phyloP scores from a whole-genome alignment of 64 coral and sea anemone species.

The Montipora efflorescens region DNA sequence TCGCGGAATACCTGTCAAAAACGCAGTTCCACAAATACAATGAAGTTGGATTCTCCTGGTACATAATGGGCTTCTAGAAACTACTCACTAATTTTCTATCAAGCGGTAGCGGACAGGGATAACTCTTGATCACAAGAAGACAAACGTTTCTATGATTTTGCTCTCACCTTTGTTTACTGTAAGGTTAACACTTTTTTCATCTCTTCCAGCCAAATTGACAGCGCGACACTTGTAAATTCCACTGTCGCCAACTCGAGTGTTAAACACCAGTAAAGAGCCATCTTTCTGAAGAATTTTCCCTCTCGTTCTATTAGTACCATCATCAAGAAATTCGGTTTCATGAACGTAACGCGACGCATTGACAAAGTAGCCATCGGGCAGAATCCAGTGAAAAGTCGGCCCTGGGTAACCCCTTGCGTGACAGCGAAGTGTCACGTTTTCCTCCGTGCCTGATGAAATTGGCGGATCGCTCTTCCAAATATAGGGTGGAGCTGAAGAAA shows the following conservation, averaged over 20 bases:
- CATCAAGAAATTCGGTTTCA: conserved; percentile 19
- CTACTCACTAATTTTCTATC: no score
- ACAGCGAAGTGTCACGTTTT: conserved; percentile 55
- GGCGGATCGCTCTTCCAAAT: conserved; percentile 6
- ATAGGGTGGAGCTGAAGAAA: not conserved
- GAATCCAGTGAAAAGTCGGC: conserved; percentile 35
- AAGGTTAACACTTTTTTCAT: conserved; percentile 28
- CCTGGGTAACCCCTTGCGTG: conserved; percentile 35
- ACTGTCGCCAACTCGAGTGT: conserved; percentile 42
- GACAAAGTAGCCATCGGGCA: not conserved
- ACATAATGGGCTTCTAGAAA: no score
- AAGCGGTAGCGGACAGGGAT: no score
- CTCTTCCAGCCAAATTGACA: conserved; percentile 49
- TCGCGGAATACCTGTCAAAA: no score
- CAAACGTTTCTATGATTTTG: no score
- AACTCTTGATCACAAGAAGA: no score
- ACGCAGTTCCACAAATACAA: no score
- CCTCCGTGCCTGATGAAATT: not conserved
- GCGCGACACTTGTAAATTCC: conserved; percentile 76
- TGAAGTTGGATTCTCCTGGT: no score
- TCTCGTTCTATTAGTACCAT: conserved; percentile 2
- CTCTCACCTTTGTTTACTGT: conserved; percentile 70
- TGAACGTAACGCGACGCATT: not conserved
- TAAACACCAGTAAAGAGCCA: conserved; percentile 63
- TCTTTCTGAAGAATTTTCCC: conserved; percentile 38